Percentiles rank a stretch among this genome's conserved stretches.
Evolutionary conservation across 2,888 invertebrate species (phyloP).

Genomic region (Machimus atricapillus): DNA sequence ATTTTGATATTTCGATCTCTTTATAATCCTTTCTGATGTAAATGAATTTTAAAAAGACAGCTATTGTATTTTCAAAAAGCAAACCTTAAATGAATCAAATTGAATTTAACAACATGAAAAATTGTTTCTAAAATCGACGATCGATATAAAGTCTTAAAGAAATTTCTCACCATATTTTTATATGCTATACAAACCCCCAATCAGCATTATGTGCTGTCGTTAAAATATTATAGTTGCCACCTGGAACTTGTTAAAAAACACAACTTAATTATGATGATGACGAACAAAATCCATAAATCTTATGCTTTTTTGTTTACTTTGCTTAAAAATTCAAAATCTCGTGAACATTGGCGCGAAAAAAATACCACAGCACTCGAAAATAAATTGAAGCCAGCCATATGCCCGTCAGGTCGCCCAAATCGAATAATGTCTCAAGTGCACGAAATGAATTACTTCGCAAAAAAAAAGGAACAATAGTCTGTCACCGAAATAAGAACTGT

Average conservation of each 20-base stretch:
- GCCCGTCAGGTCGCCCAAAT: background rate
- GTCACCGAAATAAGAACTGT: background rate
- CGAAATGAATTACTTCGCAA: background rate
- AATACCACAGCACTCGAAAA: background rate
- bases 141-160: too few relatives aligned
- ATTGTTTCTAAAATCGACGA: too few relatives aligned
- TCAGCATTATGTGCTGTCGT: background rate
- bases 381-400: background rate
- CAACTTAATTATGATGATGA: background rate
- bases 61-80: too few relatives aligned
- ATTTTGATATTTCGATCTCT: too few relatives aligned
- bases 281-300: background rate
- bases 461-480: background rate
- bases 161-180: too few relatives aligned
- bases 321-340: background rate
- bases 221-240: background rate
- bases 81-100: too few relatives aligned
- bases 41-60: too few relatives aligned
- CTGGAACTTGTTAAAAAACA: background rate
- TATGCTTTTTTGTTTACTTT: too few relatives aligned
- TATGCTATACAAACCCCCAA: background rate
- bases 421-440: background rate
- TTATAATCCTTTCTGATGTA: too few relatives aligned
- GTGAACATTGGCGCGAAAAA: background rate
- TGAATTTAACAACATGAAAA: too few relatives aligned